Evolutionary conservation across 1,140 invertebrate species (phyloP), one percentile per base, ranked within the genome.

Genomic region (Eupeodes corollae): DNA sequence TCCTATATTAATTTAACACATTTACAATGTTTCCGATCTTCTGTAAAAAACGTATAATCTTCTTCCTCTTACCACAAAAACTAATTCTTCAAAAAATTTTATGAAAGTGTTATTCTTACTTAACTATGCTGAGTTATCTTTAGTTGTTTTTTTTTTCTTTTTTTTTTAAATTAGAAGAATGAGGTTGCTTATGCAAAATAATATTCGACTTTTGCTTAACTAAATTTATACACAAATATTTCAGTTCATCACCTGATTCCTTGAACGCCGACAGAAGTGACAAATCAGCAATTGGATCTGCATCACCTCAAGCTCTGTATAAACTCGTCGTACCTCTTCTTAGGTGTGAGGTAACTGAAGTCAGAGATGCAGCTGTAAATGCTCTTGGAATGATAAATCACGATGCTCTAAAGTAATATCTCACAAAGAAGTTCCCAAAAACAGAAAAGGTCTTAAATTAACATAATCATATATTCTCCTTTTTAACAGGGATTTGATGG

Each of bases 381-480:
- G 93, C 93, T 2, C 76, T 98, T 49, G 92, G 92, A 47, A 88
- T 90, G 70, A 88, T 92, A 53, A 97, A 97, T 69, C 80, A 88
- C 21, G 83, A 85, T 56, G 91, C 92, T 45, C 76, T 94, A 42
- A 93, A 91, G 92, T 97, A 74, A 78, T 74, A 41, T 39, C 15
- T 42, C 44, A 47, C 42, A 33, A 42, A 39, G 15, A 9, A 16
- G 5, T 14, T 37, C 6, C 11, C 11, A 37, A 37, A 37, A n/a
- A n/a, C n/a, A n/a, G n/a, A n/a, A n/a, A n/a, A n/a, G n/a, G n/a
- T n/a, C n/a, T n/a, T n/a, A 21, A 30, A 41, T 12, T 40, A 32
- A 6, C 45, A 19, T 42, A 34, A 12, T 40, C 19, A 41, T 48
- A 8, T 42, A 37, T 26, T 32, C 52, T 52, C 41, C 41, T 19